Conservation (phyloP, 2,888 invertebrate species). For the Eretmocerus hayati region DNA sequence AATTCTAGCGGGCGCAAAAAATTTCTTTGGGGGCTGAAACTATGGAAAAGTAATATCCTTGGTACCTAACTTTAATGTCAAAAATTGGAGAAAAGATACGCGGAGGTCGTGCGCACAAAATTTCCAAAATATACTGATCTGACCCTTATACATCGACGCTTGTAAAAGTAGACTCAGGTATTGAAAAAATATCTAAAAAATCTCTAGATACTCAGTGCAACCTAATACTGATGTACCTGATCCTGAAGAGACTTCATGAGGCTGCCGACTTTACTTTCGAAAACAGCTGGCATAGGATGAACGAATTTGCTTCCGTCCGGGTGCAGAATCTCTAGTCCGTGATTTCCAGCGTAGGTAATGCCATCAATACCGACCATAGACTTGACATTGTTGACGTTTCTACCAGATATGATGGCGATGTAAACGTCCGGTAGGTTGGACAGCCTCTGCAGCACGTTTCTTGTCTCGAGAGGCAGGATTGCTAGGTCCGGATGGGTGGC, state of each 20-base stretch:
- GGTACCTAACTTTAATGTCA: too few species aligned
- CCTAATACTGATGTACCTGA: slow-evolving; percentile 49
- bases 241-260: slow-evolving; percentile 75
- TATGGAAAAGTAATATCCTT: too few species aligned
- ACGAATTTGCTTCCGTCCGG: slow-evolving; percentile 87
- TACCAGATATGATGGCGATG: slow-evolving; percentile 79
- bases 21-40: too few species aligned
- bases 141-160: too few species aligned
- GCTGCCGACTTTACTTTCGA: slow-evolving; percentile 70
- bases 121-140: too few species aligned
- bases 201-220: too few species aligned
- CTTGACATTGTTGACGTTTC: slow-evolving; percentile 81
- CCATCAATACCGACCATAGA: slow-evolving; percentile 87
- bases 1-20: too few species aligned
- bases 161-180: too few species aligned
- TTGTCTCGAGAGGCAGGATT: slow-evolving; percentile 77
- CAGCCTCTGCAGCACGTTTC: slow-evolving; percentile 72
- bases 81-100: too few species aligned
- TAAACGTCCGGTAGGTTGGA: slow-evolving; percentile 81
- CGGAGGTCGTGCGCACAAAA: too few species aligned
- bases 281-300: slow-evolving; percentile 82
- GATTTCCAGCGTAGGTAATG: slow-evolving; percentile 85
- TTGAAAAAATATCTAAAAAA: too few species aligned
- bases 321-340: slow-evolving; percentile 81
- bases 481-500: slow-evolving; percentile 86